These are phyloP conservation scores for Sesamia nonagrioides DNA, from an alignment of 1,140 invertebrate species.

Conservation along the genomic window DNA sequence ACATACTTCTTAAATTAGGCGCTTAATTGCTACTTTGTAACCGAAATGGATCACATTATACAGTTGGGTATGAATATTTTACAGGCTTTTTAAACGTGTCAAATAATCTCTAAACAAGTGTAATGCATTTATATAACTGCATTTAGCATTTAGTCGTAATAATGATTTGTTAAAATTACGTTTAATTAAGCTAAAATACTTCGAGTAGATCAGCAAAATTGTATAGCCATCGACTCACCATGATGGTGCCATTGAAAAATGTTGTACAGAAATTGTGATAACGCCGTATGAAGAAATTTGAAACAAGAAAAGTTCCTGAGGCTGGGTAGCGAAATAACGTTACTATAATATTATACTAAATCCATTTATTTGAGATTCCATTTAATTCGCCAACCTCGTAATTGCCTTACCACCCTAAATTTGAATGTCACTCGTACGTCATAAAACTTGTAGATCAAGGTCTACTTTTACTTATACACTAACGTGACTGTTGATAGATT, in stretches of 20 bases:
- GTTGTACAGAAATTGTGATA: neutral
- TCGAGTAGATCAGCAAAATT: neutral
- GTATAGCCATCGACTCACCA: neutral
- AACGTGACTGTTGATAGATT: too few relatives aligned
- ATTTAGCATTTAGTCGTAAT: conserved; percentile 5
- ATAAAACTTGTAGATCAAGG: too few relatives aligned
- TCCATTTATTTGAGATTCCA: too few relatives aligned
- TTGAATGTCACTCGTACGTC: too few relatives aligned
- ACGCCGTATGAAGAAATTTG: neutral
- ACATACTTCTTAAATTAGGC: neutral
- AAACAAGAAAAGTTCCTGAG: too few relatives aligned
- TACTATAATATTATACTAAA: too few relatives aligned
- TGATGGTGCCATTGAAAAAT: neutral
- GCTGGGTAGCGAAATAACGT: neutral
- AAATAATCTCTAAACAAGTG: conserved; percentile 5
- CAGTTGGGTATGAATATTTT: neutral
- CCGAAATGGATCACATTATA: neutral
- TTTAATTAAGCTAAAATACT: neutral
- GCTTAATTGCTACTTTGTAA: neutral
- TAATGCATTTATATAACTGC: conserved; percentile 21
- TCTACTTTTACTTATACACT: too few relatives aligned
- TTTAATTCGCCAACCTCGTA: too few relatives aligned
- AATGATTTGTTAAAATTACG: neutral
- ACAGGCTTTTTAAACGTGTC: neutral
- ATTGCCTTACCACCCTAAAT: too few relatives aligned